These are phyloP conservation scores for Epizoanthus illoricatus DNA, from an alignment of 92 coral and sea anemone genomes.

Conservation along the genomic window DNA sequence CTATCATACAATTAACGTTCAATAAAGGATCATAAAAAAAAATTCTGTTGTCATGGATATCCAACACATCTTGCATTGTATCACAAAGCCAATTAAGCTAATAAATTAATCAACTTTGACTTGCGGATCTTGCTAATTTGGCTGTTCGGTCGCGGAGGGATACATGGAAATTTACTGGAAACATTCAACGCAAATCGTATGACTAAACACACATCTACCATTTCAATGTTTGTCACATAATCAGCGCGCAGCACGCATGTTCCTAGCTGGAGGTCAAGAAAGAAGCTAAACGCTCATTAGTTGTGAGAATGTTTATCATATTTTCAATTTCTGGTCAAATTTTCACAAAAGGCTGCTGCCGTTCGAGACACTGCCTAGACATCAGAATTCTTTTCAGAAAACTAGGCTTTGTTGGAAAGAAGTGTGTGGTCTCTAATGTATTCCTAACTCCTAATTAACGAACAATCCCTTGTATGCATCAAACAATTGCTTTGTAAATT, in stretches of 20 bases:
- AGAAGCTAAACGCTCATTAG: conserved; percentile 45
- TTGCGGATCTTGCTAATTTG: conserved; percentile 45
- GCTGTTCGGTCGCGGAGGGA: conserved; percentile 41
- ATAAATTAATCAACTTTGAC: conserved; percentile 74
- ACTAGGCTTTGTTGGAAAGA: conserved; percentile 48
- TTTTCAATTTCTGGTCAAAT: conserved; percentile 55
- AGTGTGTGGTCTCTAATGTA: conserved; percentile 70
- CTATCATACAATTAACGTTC: conserved; percentile 69
- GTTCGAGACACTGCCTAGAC: conserved; percentile 39
- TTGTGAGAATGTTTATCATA: conserved; percentile 58
- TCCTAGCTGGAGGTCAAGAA: conserved; percentile 44
- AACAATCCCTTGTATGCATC: conserved; percentile 79
- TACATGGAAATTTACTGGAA: conserved; percentile 28
- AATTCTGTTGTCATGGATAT: conserved; percentile 70
- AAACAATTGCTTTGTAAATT: conserved; percentile 91
- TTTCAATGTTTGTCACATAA: conserved; percentile 1
- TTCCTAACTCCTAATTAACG: conserved; percentile 85
- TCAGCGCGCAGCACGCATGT: conserved; percentile 41
- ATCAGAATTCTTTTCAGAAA: conserved; percentile 25
- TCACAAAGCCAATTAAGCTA: conserved; percentile 60
- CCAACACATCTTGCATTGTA: conserved; percentile 59
- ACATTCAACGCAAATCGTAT: conserved; percentile 14
- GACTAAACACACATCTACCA: neutral
- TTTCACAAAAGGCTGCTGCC: conserved; percentile 54
- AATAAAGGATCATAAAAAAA: conserved; percentile 75